Base-by-base conservation (phyloP, 2,113 vertebrate genomes). In the Sclerurus mexicanus region DNA sequence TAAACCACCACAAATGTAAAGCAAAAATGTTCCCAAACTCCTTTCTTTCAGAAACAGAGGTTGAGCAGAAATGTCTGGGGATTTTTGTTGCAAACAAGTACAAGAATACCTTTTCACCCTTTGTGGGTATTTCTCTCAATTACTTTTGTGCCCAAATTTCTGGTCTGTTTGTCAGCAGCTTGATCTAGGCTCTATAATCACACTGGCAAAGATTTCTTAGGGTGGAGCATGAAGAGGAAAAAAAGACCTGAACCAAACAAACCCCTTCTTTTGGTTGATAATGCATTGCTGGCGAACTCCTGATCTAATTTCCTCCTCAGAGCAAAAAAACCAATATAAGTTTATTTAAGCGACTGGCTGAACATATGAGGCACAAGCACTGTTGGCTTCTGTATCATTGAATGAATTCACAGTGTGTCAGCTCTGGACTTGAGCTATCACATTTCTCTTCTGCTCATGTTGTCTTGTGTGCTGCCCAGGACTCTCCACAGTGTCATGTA, bases 371-470 rank as follows among this genome's bases (percentile, higher is more conserved):
- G 56, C 81, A 76, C n/a, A 9, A 60, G 69, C 33, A 7, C 55
- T 35, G 46, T 47, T 30, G 42, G 39, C 47, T 58, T 46, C 62
- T 53, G 39, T 46, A 17, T 1, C 13, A 56, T 33, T 30, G 49
- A n/a, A 46, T 21, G 10, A 21, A 14, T 42, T 42, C 4, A 10
- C 44, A 9, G 39, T 1, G 44, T 1, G 4, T n/a, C 37, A 2
- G 23, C 40, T 6, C 37, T 13, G 19, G 71, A 20, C 10, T 20
- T 22, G 30, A 68, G 27, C 35, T 15, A 8, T 23, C 4, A 1
- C 1, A 1, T 30, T 31, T 30, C 3, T 1, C 31, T n/a, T 42
- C 58, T 64, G 56, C n/a, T 58, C 19, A 1, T 39, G 42, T 12
- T n/a, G 67, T 68, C 39, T 33, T 4, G 35, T 12, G 59, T 10